Evolutionary conservation across 2,888 invertebrate species (phyloP).

Genomic region (Andrena flavipes): DNA sequence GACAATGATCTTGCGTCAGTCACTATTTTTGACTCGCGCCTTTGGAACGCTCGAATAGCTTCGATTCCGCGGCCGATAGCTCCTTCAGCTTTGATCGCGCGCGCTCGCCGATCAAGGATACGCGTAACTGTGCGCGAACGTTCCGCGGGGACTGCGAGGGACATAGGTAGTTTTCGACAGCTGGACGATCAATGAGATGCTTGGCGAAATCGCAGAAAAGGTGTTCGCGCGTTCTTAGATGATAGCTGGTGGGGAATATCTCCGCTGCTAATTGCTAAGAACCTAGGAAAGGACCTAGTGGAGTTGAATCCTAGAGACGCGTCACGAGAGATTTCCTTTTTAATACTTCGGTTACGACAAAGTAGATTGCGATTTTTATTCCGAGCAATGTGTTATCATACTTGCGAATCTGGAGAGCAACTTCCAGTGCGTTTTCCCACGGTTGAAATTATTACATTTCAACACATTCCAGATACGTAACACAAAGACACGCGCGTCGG

Average conservation of each 20-base stretch:
- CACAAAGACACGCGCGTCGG: not conserved
- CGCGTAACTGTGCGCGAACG: not conserved
- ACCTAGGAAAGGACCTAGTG: too few species aligned
- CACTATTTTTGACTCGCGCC: constrained; percentile 61
- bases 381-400: not conserved
- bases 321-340: too few species aligned
- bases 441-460: constrained; percentile 2
- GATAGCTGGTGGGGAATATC: not conserved
- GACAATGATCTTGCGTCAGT: constrained; percentile 65
- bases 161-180: not conserved
- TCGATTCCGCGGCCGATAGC: constrained; percentile 45
- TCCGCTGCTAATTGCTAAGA: too few species aligned
- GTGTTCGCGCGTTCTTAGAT: not conserved
- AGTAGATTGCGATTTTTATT: constrained; percentile 2
- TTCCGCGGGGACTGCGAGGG: not conserved
- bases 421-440: constrained; percentile 7
- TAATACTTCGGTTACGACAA: not conserved
- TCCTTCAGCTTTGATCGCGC: constrained; percentile 40
- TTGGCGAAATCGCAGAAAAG: not conserved
- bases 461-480: not conserved
- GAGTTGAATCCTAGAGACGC: too few species aligned
- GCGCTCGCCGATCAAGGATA: constrained; percentile 56
- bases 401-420: not conserved
- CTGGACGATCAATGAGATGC: not conserved
- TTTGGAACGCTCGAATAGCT: constrained; percentile 42